These are phyloP conservation scores for Xiphorhynchus erythropygius DNA, from an alignment of 2,797 vertebrate genomes.

Conservation along the genomic window DNA sequence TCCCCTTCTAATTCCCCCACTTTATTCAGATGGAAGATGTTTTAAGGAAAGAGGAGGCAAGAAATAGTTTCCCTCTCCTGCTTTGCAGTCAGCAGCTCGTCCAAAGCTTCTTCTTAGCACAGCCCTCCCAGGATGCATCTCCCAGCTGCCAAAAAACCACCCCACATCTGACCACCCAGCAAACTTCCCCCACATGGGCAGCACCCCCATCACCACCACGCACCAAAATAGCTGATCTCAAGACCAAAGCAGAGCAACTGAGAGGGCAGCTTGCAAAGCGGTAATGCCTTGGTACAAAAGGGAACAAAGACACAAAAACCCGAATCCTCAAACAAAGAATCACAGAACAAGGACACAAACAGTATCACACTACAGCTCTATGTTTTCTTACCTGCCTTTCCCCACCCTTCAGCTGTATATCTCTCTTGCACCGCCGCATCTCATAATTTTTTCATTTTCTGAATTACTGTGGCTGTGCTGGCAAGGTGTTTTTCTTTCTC, in stretches of 20 bases:
- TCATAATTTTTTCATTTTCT: not conserved
- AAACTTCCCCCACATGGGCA: rapidly evolving
- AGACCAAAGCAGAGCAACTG: not conserved
- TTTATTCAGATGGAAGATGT: constrained; percentile 41
- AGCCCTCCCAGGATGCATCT: not conserved
- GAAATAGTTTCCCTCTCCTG: not conserved
- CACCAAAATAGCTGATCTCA: too few species aligned
- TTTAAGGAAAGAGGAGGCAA: not conserved
- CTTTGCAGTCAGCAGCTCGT: not conserved
- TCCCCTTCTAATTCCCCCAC: constrained; percentile 37
- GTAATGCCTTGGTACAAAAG: rapidly evolving
- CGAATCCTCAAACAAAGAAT: not conserved
- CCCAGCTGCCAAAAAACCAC: not conserved
- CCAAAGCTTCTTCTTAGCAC: not conserved
- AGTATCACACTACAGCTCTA: not conserved
- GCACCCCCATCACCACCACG: not conserved
- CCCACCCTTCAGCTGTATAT: not conserved
- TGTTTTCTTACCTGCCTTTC: not conserved
- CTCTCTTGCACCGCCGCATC: not conserved
- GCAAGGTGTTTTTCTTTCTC: not conserved
- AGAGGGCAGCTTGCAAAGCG: not conserved
- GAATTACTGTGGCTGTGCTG: not conserved
- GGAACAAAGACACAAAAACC: not conserved
- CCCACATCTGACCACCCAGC: not conserved
- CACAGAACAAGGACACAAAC: rapidly evolving